phyloP scores from a whole-genome alignment of 2,888 invertebrate species.

The Rhimphoctona megacephalus region DNA sequence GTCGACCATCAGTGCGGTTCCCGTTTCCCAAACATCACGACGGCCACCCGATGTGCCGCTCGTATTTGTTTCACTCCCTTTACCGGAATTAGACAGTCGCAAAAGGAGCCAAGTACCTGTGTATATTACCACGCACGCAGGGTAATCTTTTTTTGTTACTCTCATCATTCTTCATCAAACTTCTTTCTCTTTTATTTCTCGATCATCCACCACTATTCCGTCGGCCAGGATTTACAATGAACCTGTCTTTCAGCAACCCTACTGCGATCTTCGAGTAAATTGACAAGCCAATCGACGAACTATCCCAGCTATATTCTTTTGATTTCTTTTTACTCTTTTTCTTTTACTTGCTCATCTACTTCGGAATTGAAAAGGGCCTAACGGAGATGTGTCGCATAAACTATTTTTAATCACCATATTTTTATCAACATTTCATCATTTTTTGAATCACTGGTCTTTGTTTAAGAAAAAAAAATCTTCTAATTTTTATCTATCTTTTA shows the following conservation, averaged over 20 bases:
- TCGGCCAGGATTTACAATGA: constrained; percentile 3
- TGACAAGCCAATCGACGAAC: background rate
- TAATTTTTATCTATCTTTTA: background rate
- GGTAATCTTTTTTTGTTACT: constrained; percentile 63
- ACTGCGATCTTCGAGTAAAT: background rate
- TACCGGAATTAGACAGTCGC: constrained; percentile 79
- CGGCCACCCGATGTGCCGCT: constrained; percentile 70
- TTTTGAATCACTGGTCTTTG: background rate
- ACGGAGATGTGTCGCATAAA: background rate
- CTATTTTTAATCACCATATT: background rate
- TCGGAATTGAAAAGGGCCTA: background rate
- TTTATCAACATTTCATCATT: background rate
- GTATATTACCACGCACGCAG: constrained; percentile 68
- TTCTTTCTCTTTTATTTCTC: constrained; percentile 24
- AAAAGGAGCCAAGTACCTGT: constrained; percentile 81
- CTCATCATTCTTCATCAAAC: constrained; percentile 1
- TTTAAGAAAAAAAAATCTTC: background rate
- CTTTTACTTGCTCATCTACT: background rate
- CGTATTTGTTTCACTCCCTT: constrained; percentile 78
- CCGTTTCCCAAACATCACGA: constrained; percentile 85
- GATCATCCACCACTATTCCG: constrained; percentile 4
- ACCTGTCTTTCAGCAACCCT: background rate
- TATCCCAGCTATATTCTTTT: background rate
- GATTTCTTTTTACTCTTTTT: background rate
- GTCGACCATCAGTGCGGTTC: constrained; percentile 86